Base-by-base conservation (phyloP, 1,140 invertebrate species). In the Heliothis virescens region DNA sequence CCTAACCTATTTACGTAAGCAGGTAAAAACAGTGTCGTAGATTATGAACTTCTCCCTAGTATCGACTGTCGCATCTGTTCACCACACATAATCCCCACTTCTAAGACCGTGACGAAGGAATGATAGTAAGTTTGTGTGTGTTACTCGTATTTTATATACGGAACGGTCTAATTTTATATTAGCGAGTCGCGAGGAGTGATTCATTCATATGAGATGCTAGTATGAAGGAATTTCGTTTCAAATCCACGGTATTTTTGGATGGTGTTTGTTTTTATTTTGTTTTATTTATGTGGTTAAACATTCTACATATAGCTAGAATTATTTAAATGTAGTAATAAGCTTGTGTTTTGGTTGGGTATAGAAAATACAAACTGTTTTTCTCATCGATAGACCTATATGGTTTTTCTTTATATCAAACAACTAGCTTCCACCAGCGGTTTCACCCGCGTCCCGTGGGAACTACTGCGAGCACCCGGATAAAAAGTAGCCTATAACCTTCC, bases 101-200 rank as follows among this genome's bases (percentile, higher is more conserved):
- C 41, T 75, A 79, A 69, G 16, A 29, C 29, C 52, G 79, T 84
- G 81, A 84, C 82, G 86, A 83, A 34, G 72, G 78, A 82, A 83
- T 85, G 79, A 87, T 84, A 82, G 82, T 69, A 29, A 53, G 48
- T 81, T 55, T 78, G 80, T 77, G 80, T 81, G 65, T 79, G 81
- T 81, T 80, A 72, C 63, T 76, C 59, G 69, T 72, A 62, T 80
- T 83, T 80, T 79, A 41, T 79, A 69, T 73, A 77, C 75, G 26
- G n/a, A 72, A 80, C 15, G 29, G 26, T 81, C 79, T 79, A 79
- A 80, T 79, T 83, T 79, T 83, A 77, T 80, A 77, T 78, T 79
- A 74, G 59, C 55, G 29, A 21, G 34, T 13, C 12, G 53, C 63
- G 57, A 13, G 59, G 63, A 65, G 79, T 84, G 82, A 86, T 82